Conservation (phyloP, 2,113 vertebrate genomes). For the Bettongia penicillata region DNA sequence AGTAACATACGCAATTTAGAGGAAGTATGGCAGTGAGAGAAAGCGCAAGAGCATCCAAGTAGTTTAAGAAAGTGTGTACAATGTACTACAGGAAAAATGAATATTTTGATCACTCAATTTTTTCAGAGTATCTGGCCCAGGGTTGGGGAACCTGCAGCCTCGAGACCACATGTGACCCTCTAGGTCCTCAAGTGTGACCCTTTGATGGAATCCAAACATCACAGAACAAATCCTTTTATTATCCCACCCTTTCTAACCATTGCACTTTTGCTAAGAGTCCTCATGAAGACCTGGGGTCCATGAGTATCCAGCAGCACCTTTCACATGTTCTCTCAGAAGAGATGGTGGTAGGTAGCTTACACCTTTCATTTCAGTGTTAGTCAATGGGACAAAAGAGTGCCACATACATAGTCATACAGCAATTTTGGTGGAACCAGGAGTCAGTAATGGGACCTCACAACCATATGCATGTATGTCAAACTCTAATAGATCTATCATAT, state of each 20-base stretch:
- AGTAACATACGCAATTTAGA: not conserved
- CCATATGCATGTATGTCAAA: not conserved
- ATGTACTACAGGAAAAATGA: not conserved
- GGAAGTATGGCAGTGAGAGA: not conserved
- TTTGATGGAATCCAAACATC: too few relatives aligned
- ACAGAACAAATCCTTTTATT: too few relatives aligned
- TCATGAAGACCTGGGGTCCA: not conserved
- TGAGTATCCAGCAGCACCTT: not conserved
- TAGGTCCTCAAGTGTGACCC: too few relatives aligned
- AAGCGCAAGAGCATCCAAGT: not conserved
- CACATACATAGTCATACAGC: not conserved
- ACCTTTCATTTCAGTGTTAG: not conserved
- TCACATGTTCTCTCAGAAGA: not conserved
- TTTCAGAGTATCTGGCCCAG: not conserved
- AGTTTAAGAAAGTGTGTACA: not conserved
- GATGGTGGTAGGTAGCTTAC: not conserved
- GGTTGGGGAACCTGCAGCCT: too few relatives aligned
- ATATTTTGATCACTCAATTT: not conserved
- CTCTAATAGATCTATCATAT: not conserved
- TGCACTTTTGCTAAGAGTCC: not conserved
- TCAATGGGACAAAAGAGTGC: not conserved
- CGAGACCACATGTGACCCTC: too few relatives aligned
- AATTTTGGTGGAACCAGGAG: not conserved
- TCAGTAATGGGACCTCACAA: not conserved
- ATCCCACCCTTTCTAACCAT: not conserved